Conservation (phyloP, 1,140 invertebrate genomes). For the Drosophila kanapiae region DNA sequence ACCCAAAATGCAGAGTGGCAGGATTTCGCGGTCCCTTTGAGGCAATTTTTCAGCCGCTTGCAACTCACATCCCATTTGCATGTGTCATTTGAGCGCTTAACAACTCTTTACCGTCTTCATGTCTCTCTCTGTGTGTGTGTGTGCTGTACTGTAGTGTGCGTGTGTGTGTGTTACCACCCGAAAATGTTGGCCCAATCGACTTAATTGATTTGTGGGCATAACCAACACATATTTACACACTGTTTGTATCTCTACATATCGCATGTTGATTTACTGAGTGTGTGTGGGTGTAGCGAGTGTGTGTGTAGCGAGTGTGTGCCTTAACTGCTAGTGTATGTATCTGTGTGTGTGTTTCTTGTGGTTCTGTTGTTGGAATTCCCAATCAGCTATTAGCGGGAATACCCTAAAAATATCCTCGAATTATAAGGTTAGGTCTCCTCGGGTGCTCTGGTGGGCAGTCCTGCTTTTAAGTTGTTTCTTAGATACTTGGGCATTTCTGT, state of each 20-base stretch:
- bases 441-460: not conserved
- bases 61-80: constrained; percentile 16
- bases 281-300: constrained; percentile 20
- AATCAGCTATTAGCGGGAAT: constrained; percentile 52
- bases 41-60: constrained; percentile 1
- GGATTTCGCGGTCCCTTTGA: constrained; percentile 47
- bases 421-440: not conserved
- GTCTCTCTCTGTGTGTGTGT: not conserved
- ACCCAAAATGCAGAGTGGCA: constrained; percentile 19
- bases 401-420: constrained; percentile 17
- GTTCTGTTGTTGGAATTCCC: constrained; percentile 38
- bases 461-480: not conserved
- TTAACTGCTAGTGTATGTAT: constrained; percentile 24
- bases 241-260: constrained; percentile 30
- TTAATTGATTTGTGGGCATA: constrained; percentile 85
- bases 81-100: constrained; percentile 42
- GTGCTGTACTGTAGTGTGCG: not conserved
- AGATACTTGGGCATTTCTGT: not conserved
- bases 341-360: constrained; percentile 24
- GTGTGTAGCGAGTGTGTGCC: constrained; percentile 7
- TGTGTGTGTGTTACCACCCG: constrained; percentile 24
- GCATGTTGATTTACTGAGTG: constrained; percentile 55
- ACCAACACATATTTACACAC: constrained; percentile 77
- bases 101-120: constrained; percentile 43
- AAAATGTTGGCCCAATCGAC: constrained; percentile 75